Conservation (phyloP, 2,113 vertebrate genomes). For the Capricornis sumatraensis region DNA sequence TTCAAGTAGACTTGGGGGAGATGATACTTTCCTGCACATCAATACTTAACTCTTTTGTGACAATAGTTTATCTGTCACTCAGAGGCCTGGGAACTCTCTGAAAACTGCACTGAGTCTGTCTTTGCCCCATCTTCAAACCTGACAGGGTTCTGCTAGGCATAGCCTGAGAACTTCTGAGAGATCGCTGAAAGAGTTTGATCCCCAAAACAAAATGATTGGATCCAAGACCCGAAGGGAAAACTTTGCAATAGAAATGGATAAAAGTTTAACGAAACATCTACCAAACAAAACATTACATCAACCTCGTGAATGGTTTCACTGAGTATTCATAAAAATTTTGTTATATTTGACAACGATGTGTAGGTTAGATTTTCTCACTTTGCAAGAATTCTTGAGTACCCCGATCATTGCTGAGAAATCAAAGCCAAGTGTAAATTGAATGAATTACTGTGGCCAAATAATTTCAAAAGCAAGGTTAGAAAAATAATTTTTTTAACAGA, state of each 20-base stretch:
- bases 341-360: not conserved
- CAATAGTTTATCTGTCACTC: not conserved
- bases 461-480: constrained; percentile 54
- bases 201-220: not conserved
- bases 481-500: constrained; percentile 48
- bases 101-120: not conserved
- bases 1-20: not conserved
- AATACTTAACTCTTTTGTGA: not conserved
- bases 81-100: not conserved
- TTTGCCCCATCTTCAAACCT: not conserved
- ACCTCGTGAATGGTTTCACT: constrained; percentile 47
- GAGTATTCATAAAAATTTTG: constrained; percentile 53
- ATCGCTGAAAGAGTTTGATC: not conserved
- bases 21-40: not conserved
- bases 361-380: constrained; percentile 54
- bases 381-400: constrained; percentile 29
- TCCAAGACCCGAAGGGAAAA: constrained; percentile 4
- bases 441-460: constrained; percentile 47
- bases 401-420: constrained; percentile 28
- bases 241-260: constrained; percentile 33
- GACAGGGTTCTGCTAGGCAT: not conserved
- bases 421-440: constrained; percentile 35
- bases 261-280: constrained; percentile 50
- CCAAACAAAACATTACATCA: constrained; percentile 56
- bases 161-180: not conserved